Conservation (phyloP, 1,140 invertebrate species). For the Eueides isabella region DNA sequence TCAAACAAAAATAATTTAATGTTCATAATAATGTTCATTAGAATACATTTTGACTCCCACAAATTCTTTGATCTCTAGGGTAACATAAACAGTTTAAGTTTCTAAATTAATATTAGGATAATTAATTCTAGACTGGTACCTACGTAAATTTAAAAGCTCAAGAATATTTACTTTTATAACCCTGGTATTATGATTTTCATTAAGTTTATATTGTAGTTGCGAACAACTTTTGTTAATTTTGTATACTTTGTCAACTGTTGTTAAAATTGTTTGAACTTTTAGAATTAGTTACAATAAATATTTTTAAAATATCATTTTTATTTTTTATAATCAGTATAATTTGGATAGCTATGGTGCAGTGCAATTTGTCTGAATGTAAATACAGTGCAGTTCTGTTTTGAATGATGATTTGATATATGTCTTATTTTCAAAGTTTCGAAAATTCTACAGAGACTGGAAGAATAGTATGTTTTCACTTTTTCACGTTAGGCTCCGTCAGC, state of each 20-base stretch:
- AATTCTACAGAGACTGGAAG: no score
- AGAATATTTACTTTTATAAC: not conserved
- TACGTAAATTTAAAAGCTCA: not conserved
- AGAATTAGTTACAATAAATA: no score
- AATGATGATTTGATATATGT: no score
- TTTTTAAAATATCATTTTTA: no score
- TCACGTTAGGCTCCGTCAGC: no score
- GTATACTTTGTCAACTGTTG: not conserved
- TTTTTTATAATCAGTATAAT: no score
- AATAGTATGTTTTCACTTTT: no score
- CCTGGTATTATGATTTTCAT: not conserved
- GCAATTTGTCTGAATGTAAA: no score
- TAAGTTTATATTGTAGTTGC: not conserved
- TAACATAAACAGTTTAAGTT: not conserved
- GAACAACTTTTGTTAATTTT: not conserved
- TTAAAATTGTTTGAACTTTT: not conserved
- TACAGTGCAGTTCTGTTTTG: no score
- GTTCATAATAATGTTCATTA: no score
- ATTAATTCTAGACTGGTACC: not conserved
- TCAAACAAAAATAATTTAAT: no score
- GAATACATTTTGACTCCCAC: not conserved
- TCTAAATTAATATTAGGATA: not conserved
- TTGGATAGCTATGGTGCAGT: not conserved
- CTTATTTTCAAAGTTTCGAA: no score
- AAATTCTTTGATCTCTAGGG: not conserved